phyloP scores from a whole-genome alignment of 2,888 invertebrate genomes.

The Heliconius ethilla region DNA sequence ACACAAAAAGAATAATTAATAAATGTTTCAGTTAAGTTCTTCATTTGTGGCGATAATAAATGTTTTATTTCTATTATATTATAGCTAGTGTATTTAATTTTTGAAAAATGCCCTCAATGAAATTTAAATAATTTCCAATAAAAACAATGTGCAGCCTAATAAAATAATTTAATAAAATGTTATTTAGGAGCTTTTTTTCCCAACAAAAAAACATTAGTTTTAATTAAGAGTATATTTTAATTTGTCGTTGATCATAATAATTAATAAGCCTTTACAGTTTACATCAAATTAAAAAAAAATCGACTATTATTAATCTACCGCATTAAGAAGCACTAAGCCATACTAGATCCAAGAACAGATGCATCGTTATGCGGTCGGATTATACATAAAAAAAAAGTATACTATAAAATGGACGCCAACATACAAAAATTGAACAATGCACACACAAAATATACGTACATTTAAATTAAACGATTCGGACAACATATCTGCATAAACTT shows the following conservation, averaged over 20 bases:
- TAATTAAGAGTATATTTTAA: neutral
- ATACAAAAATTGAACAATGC: conserved; percentile 37
- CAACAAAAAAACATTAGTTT: neutral
- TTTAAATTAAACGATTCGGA: conserved; percentile 65
- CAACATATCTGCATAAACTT: conserved; percentile 76
- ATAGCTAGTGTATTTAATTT: too few species aligned
- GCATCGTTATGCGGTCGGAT: conserved; percentile 52
- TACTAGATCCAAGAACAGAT: conserved; percentile 33
- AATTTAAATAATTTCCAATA: neutral
- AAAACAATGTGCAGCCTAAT: neutral
- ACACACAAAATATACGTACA: conserved; percentile 57
- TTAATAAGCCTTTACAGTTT: neutral
- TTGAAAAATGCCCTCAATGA: neutral
- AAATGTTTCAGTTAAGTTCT: too few species aligned
- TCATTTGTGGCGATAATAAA: too few species aligned
- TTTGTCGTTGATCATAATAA: neutral
- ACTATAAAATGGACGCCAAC: conserved; percentile 63
- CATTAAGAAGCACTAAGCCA: conserved; percentile 41
- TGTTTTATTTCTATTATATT: too few species aligned
- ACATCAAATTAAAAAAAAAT: conserved; percentile 36
- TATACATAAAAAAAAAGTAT: conserved; percentile 48
- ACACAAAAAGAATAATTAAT: too few species aligned
- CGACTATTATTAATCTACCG: conserved; percentile 54
- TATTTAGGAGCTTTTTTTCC: neutral
- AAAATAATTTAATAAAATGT: neutral